Base-by-base conservation (phyloP, 2,797 vertebrate genomes). In the Pogoniulus pusillus region DNA sequence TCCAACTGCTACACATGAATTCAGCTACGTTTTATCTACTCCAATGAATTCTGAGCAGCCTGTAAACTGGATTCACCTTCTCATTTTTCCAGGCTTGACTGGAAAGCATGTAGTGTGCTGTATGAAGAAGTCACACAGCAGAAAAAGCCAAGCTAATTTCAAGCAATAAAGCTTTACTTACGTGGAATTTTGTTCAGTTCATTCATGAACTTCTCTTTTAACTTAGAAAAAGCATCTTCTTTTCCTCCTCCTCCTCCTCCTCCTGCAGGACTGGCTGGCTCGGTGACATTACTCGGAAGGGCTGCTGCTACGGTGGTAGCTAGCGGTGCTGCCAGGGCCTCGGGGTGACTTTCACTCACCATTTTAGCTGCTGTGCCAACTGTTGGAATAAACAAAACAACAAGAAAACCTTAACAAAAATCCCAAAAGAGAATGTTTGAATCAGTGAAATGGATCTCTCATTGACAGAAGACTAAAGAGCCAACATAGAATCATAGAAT, bases 141-240 rank as follows among this genome's bases (percentile, higher is more conserved):
- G 37, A 81, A 92, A 92, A 88, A 14, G 26, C 53, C 37, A 41
- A 88, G 43, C 51, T 72, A 82, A 54, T 91, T 85, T 62, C 53
- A 51, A 81, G 45, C 63, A 83, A 34, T 43, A 27, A 59, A 35
- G 17, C 62, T 87, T 88, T 97, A 98, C 99, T 99, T 95, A 99
- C 99, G 6, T 97, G 98, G 99, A 96, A 99, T 99, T 98, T 99
- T 99, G 97, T 98, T 98, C 90, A 99, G 97, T 96, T 99, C 98
- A 60, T 99, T 99, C 99, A 99, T 99, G 97, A 99, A 99, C 97
- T 99, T 99, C 97, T 99, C 97, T 98, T 99, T 99, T 93, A 99
- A 96, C 94, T 99, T 99, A 64, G 99, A 99, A 96, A 99, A 99
- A 75, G 96, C 97, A 96, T 99, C 98, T 86, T 99, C 98, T 96